phyloP scores from a whole-genome alignment of 2,113 vertebrate species.

The Otocyon megalotis region DNA sequence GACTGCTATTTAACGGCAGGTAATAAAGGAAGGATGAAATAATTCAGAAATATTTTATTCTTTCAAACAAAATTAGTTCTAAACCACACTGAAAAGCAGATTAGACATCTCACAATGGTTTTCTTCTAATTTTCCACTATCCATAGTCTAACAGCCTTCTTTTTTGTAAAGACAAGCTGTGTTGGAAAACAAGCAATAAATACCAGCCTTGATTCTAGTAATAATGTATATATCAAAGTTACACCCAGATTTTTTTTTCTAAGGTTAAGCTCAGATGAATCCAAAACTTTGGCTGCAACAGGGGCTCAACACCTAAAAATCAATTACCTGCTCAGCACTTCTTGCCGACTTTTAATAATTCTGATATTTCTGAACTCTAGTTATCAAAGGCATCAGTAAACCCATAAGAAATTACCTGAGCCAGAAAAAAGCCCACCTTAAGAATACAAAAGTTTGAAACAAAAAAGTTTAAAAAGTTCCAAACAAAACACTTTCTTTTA shows the following conservation, averaged over 20 bases:
- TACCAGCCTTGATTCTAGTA: slow-evolving; percentile 20
- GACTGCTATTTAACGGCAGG: slow-evolving; percentile 35
- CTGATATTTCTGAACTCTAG: slow-evolving; percentile 47
- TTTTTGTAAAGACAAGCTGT: slow-evolving; percentile 37
- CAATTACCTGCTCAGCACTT: slow-evolving; percentile 35
- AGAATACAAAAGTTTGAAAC: slow-evolving; percentile 40
- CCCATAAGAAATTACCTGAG: slow-evolving; percentile 54
- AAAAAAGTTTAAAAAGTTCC: slow-evolving; percentile 25
- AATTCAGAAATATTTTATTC: slow-evolving; percentile 51
- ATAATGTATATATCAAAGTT: slow-evolving; percentile 22
- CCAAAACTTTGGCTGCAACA: slow-evolving; percentile 42
- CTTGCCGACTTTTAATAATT: slow-evolving; percentile 50
- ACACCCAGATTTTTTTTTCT: not conserved
- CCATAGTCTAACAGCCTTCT: not conserved
- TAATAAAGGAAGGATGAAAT: slow-evolving; percentile 50
- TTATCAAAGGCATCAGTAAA: slow-evolving; percentile 46
- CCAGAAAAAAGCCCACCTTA: slow-evolving; percentile 28
- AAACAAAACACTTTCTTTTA: slow-evolving; percentile 66
- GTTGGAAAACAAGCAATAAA: slow-evolving; percentile 41
- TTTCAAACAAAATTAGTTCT: slow-evolving; percentile 67
- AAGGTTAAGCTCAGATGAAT: slow-evolving; percentile 49
- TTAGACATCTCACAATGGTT: slow-evolving; percentile 4
- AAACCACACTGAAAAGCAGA: slow-evolving; percentile 47
- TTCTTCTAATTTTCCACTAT: slow-evolving; percentile 56
- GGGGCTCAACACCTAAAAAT: not conserved